Evolutionary conservation across 2,797 vertebrate species (phyloP), one percentile per base, ranked within the genome.

Genomic region (Saxicola maurus): DNA sequence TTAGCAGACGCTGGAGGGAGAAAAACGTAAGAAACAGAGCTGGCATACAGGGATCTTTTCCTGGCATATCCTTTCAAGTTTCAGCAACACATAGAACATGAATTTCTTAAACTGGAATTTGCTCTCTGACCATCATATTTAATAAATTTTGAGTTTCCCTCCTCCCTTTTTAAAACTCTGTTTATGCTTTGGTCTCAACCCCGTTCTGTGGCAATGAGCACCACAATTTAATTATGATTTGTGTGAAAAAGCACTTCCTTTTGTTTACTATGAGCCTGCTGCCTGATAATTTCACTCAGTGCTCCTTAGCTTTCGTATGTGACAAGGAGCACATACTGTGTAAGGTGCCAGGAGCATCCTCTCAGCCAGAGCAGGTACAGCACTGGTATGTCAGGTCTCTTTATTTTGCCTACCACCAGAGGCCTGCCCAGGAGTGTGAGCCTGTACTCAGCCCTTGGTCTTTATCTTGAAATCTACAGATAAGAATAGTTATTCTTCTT

Each of bases 231-330:
- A 82, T 93, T 91, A 82, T 2, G 7, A 73, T 69, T 73, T 84
- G 37, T 64, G 60, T 84, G 74, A 90, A 90, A 86, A 91, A 90
- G 43, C 56, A 25, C 83, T 92, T 91, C 88, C 88, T 88, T 91
- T 78, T 66, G 43, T 55, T 86, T 84, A 37, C 59, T 68, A 2
- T 55, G 56, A 74, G 74, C 62, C 46, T 77, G 35, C 82, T 75
- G 72, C 69, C 59, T 67, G 71, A 12, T 90, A 42, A 88, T 88
- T 93, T 82, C 72, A 45, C 67, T 86, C 37, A 28, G 43, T 38
- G 37, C 30, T 89, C 45, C 9, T 20, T 35, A 38, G 83, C 56
- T 87, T 66, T 71, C 0, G 0, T 51, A 5, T 76, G 83, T 55
- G 89, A 66, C 43, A 30, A 52, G 76, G 52, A 86, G 37, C 11